Evolutionary conservation across 2,888 invertebrate genomes (phyloP).

Genomic region (Brenthis hecate): DNA sequence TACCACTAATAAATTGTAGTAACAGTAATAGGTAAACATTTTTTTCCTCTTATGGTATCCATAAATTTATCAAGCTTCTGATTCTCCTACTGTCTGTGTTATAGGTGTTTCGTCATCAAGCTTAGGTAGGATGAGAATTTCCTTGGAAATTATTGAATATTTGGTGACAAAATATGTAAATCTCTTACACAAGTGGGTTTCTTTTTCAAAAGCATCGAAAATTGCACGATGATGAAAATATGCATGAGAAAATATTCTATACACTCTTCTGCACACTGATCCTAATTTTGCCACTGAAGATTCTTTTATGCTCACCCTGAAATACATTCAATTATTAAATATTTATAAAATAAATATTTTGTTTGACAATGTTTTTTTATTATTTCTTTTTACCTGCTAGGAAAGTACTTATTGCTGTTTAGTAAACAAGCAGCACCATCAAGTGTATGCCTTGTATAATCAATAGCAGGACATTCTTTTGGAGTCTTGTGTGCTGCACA

Average conservation of each 20-base stretch:
- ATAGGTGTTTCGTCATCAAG: constrained; percentile 88
- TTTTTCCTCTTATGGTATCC: neutral
- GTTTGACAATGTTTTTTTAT: no score
- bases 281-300: constrained; percentile 99
- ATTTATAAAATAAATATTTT: no score
- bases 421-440: constrained; percentile 99
- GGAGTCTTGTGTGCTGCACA: constrained; percentile 99
- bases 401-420: constrained; percentile 99
- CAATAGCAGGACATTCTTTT: constrained; percentile 99
- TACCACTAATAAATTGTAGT: neutral
- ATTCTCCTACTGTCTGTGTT: constrained; percentile 79
- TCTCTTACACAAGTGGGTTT: constrained; percentile 96
- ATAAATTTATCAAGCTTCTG: constrained; percentile 67
- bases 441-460: constrained; percentile 98
- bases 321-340: constrained; percentile 47
- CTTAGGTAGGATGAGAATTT: constrained; percentile 99
- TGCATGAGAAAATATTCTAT: constrained; percentile 99
- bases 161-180: constrained; percentile 99
- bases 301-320: constrained; percentile 98
- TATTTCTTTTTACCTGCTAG: constrained; percentile 89
- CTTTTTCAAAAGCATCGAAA: constrained; percentile 99
- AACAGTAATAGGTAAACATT: neutral
- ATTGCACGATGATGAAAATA: constrained; percentile 98
- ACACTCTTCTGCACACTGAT: constrained; percentile 98
- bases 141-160: constrained; percentile 98